These are phyloP conservation scores for Lutjanus argentimaculatus DNA, from an alignment of 2,797 vertebrate species.

Conservation along the genomic window DNA sequence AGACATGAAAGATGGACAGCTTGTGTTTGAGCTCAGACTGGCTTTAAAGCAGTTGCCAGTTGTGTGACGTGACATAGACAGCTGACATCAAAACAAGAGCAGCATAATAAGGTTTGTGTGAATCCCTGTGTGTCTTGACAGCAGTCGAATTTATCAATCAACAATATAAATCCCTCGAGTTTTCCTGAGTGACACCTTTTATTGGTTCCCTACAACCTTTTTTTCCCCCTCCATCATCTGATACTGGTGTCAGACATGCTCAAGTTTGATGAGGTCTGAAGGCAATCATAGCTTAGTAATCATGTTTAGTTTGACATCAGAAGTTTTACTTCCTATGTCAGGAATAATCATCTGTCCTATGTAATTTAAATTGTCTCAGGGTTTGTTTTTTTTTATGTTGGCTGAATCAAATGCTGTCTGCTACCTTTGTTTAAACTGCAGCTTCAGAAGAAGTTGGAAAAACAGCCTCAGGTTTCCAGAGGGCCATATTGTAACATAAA, in stretches of 20 bases:
- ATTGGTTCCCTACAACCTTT: constrained; percentile 37
- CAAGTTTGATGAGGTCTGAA: neutral
- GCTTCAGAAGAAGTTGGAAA: constrained; percentile 4
- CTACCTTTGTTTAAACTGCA: constrained; percentile 31
- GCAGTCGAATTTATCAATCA: constrained; percentile 88
- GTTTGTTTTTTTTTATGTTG: constrained; percentile 15
- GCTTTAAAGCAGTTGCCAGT: constrained; percentile 30
- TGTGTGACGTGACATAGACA: constrained; percentile 35
- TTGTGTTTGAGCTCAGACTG: constrained; percentile 19
- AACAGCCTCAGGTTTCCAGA: constrained; percentile 22
- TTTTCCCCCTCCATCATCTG: neutral
- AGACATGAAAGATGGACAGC: constrained; percentile 32
- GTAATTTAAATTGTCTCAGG: constrained; percentile 4
- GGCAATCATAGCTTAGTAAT: constrained; percentile 4
- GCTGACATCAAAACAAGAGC: constrained; percentile 59
- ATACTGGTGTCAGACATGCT: constrained; percentile 11
- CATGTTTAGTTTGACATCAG: neutral
- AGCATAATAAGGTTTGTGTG: constrained; percentile 48
- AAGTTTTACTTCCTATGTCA: neutral
- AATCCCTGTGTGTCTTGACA: constrained; percentile 72
- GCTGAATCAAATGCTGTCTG: constrained; percentile 23
- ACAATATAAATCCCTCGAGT: constrained; percentile 83
- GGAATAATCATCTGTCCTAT: neutral
- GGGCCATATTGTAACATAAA: constrained; percentile 20
- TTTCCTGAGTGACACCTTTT: constrained; percentile 72